Base-by-base conservation (phyloP, 2,888 invertebrate genomes). In the Phrixothrix hirtus region DNA sequence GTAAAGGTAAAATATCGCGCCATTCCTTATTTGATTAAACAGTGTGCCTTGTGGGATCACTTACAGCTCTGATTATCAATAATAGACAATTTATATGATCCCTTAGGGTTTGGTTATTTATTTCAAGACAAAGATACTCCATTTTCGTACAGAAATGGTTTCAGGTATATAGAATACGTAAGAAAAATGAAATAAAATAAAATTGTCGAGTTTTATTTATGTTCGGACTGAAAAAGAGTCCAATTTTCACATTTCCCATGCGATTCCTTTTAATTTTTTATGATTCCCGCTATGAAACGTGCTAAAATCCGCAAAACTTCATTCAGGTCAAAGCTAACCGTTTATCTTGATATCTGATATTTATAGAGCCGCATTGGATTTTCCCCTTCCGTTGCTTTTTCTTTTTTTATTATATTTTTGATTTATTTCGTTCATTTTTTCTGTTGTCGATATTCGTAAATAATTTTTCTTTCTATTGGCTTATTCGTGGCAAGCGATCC, bases 391-490 rank as follows among this genome's bases (percentile, higher is more conserved):
- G 7, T 32, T 44, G 29, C 25, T 17, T 46, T 38, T 36, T 38
- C 27, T 32, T 47, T 47, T 43, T 47, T 35, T 39, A 39, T 47
- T 47, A 38, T 39, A 26, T 15, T 38, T 47, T 47, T 47, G 47
- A 47, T 39, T 47, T 47, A 47, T 34, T 47, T 32, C 30, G 32
- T 38, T 31, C 38, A 46, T 38, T 32, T 38, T 34, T 38, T 47
- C 25, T 17, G 37, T 46, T 32, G 46, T 14, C 38, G 37, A 46
- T 46, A 39, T 47, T 39, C 34, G 47, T 39, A 47, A 46, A 46
- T 46, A 37, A 46, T 46, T 38, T 44, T 36, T 45, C 15, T 47
- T 47, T 47, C 39, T 32, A 31, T 38, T 36, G 36, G 37, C 38
- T 30, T 32, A 21, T 47, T 27, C 39, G 21, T n/a, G 12, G 26